Evolutionary conservation across 2,797 vertebrate genomes (phyloP).

Genomic region (Hoplostethus mediterraneus): DNA sequence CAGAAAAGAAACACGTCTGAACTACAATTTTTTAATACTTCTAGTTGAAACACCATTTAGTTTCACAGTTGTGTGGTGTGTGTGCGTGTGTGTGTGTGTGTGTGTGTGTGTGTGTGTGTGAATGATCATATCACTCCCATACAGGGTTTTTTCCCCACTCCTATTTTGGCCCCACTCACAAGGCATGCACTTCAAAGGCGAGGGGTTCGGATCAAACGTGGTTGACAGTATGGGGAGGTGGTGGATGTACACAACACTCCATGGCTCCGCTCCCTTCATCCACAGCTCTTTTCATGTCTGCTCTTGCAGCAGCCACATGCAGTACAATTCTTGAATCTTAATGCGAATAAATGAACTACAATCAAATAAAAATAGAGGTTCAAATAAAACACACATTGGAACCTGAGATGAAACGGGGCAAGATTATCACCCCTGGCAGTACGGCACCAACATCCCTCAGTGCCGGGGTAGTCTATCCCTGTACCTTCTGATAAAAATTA

Average conservation of each 20-base stretch:
- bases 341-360: slow-evolving; percentile 77
- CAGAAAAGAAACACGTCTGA: slow-evolving; percentile 36
- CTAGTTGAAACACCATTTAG: slow-evolving; percentile 42
- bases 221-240: slow-evolving; percentile 66
- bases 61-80: slow-evolving; percentile 44
- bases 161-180: slow-evolving; percentile 76
- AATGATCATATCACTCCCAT: slow-evolving; percentile 69
- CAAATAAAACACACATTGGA: slow-evolving; percentile 69
- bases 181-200: slow-evolving; percentile 80
- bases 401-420: slow-evolving; percentile 41
- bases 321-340: slow-evolving; percentile 75
- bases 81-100: slow-evolving; percentile 14
- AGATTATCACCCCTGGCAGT: slow-evolving; percentile 30
- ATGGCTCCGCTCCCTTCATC: slow-evolving; percentile 75
- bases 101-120: slow-evolving; percentile 19
- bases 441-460: background rate
- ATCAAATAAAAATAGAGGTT: slow-evolving; percentile 73
- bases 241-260: slow-evolving; percentile 73
- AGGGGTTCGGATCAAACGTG: slow-evolving; percentile 76
- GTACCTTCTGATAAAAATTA: slow-evolving; percentile 34
- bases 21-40: slow-evolving; percentile 36
- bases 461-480: slow-evolving; percentile 36
- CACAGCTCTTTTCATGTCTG: slow-evolving; percentile 79
- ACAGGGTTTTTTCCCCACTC: slow-evolving; percentile 53
- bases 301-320: slow-evolving; percentile 71